Evolutionary conservation across 2,113 vertebrate species (phyloP), one percentile per base, ranked within the genome.

Genomic region (Hepsetus odoe): DNA sequence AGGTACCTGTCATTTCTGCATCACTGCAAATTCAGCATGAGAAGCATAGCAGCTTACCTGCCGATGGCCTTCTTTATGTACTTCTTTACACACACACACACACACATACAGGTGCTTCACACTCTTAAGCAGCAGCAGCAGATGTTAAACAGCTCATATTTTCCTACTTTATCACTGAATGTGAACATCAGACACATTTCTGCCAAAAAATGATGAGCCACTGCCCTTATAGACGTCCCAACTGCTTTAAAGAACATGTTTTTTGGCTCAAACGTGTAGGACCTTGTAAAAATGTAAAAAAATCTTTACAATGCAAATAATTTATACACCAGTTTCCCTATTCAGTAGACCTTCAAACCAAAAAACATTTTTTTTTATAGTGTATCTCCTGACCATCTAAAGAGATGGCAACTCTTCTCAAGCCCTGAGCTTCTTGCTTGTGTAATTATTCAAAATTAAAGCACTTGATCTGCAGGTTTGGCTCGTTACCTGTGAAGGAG

Each of bases 1-100:
- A 69, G 87, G 87, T 88, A 91, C 88, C 89, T 85, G 87, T 86
- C 85, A 72, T 74, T 72, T 85, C 69, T 68, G 64, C 86, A 81
- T 74, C 73, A 84, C 79, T 73, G 68, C 77, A 75, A 32, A 32
- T 76, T 8, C 30, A 75, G 80, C 68, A 80, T 70, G 80, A 81
- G 77, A 81, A 67, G 44, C 46, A 72, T 70, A 85, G 81, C 80
- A 77, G 56, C 56, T 68, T 35, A 70, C 72, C 61, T 78, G 42
- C 26, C 56, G 65, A 33, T 13, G 74, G 80, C 53, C 88, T 85
- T 81, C 85, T 79, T 49, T n/a, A n/a, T n/a, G n/a, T n/a, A n/a
- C n/a, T n/a, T n/a, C n/a, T n/a, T n/a, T n/a, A n/a, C n/a, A n/a
- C n/a, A n/a, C n/a, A n/a, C n/a, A n/a, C n/a, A n/a, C 3, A 32